Percentiles rank a stretch among this genome's conserved stretches.
phyloP scores from a whole-genome alignment of 1,140 invertebrate species.

The Bombyx mori region ASM3026992v2 NC_085119.1:7901001-7901500 shows the following conservation, averaged over 20 bases:
- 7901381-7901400: no score
- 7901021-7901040: constrained; percentile 68
- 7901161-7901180: constrained; percentile 45
- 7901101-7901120: constrained; percentile 64
- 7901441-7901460: no score
- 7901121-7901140: constrained; percentile 65
- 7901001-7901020: constrained; percentile 65
- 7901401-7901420: no score
- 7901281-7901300: background rate
- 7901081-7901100: constrained; percentile 56
- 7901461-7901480: no score
- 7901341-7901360: no score
- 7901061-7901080: constrained; percentile 63
- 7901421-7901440: no score
- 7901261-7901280: constrained; percentile 3
- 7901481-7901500: no score
- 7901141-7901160: constrained; percentile 64
- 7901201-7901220: constrained; percentile 60
- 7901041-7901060: constrained; percentile 72
- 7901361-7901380: no score
- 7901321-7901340: no score
- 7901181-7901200: constrained; percentile 39
- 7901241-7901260: constrained; percentile 24
- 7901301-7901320: no score
- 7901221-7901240: constrained; percentile 48